Evolutionary conservation across 2,113 vertebrate species (phyloP).

Genomic region (Protomyctophum bolini): DNA sequence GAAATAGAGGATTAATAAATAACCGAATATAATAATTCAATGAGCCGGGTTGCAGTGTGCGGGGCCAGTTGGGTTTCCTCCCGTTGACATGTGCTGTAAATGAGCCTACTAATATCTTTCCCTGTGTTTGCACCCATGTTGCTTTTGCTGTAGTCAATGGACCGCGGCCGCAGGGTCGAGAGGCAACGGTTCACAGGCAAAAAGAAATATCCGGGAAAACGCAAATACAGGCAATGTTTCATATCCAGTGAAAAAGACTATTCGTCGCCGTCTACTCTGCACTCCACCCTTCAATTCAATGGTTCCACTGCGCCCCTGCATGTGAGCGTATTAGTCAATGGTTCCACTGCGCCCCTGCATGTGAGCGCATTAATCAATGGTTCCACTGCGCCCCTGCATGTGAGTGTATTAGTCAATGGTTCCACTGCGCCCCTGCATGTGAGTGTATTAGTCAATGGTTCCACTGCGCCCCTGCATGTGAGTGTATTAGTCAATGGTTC

Average conservation of each 20-base stretch:
- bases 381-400: no score
- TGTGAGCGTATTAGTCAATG: not conserved
- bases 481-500: not conserved
- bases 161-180: constrained; percentile 32
- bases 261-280: constrained; percentile 39
- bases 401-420: not conserved
- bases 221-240: constrained; percentile 39
- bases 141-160: constrained; percentile 32
- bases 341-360: no score
- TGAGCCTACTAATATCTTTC: constrained; percentile 49
- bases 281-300: not conserved
- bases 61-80: constrained; percentile 32
- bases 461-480: no score
- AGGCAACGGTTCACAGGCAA: constrained; percentile 44
- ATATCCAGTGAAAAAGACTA: constrained; percentile 26
- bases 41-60: constrained; percentile 33
- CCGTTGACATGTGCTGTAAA: constrained; percentile 45
- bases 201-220: constrained; percentile 22
- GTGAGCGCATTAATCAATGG: not conserved
- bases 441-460: not conserved
- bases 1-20: constrained; percentile 27
- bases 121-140: constrained; percentile 36
- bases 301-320: not conserved
- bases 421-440: no score
- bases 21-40: constrained; percentile 27